A percentile compares a stretch with the other conserved stretches of the same genome.
Evolutionary conservation across 2,888 invertebrate genomes (phyloP).

Genomic region (Ommatoiulus sabulosus): DNA sequence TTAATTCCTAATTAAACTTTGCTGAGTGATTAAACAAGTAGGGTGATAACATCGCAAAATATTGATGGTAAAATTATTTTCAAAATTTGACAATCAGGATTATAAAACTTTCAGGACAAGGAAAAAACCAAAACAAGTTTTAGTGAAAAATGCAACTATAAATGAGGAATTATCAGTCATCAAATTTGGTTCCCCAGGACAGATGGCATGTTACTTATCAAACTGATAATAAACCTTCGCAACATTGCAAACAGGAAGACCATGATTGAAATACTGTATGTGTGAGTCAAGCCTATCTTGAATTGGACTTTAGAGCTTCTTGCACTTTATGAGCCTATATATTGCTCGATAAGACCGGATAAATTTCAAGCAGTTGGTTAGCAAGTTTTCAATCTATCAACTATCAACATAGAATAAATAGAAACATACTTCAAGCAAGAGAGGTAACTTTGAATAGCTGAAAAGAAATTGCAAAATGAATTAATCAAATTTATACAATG

Average conservation of each 20-base stretch:
- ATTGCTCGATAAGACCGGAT: neutral
- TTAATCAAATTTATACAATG: neutral
- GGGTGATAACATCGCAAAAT: neutral
- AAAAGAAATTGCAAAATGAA: neutral
- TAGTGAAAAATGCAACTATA: neutral
- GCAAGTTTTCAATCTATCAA: neutral
- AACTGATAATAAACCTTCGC: neutral
- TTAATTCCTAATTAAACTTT: no score
- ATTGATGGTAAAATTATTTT: no score
- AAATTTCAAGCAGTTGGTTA: neutral
- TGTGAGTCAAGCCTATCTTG: neutral
- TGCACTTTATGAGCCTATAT: neutral
- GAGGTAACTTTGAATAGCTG: neutral
- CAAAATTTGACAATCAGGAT: no score
- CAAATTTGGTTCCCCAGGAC: neutral
- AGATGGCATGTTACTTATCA: neutral
- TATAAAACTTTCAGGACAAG: no score
- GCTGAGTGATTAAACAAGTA: neutral
- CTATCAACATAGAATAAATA: neutral
- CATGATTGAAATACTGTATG: neutral
- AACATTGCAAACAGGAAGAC: neutral
- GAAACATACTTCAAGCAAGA: neutral
- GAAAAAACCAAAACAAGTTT: no score
- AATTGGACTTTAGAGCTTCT: neutral
- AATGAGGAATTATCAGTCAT: neutral